Conservation (phyloP, 1,140 invertebrate species). For the Panulirus ornatus region DNA sequence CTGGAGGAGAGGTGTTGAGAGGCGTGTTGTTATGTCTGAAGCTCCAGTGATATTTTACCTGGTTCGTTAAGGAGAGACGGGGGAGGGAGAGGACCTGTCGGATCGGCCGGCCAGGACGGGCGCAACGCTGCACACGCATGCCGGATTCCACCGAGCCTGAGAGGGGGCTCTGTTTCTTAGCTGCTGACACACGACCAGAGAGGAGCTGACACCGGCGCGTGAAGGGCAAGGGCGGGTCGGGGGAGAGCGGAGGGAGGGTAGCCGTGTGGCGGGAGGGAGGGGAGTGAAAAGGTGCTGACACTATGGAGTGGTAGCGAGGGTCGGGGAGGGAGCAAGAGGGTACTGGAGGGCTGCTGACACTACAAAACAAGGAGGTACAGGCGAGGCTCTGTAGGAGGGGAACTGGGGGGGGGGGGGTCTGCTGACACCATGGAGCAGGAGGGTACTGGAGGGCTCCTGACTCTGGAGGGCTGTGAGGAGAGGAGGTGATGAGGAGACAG, state of each 20-base stretch:
- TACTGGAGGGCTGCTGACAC: neutral
- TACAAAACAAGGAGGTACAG: neutral
- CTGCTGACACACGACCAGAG: neutral
- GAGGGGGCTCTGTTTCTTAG: slow-evolving; percentile 1
- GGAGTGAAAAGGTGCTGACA: neutral
- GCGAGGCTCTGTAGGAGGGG: neutral
- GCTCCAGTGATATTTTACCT: slow-evolving; percentile 50
- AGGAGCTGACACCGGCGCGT: slow-evolving; percentile 9
- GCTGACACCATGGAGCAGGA: neutral
- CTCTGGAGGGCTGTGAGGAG: neutral
- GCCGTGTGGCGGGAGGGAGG: neutral
- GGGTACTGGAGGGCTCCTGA: neutral
- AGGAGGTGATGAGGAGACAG: neutral
- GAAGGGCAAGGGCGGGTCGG: neutral
- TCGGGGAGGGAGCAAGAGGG: neutral
- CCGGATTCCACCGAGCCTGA: neutral
- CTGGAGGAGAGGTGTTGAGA: slow-evolving; percentile 54
- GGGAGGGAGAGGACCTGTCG: neutral
- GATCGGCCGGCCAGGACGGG: neutral
- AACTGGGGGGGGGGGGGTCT: neutral
- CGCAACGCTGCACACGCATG: slow-evolving; percentile 3
- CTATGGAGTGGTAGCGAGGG: neutral
- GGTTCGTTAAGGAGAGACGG: slow-evolving; percentile 39
- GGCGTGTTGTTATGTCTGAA: slow-evolving; percentile 21
- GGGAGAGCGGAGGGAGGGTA: neutral